phyloP scores from a whole-genome alignment of 2,888 invertebrate species.

The Linhomoeus sp. region DNA sequence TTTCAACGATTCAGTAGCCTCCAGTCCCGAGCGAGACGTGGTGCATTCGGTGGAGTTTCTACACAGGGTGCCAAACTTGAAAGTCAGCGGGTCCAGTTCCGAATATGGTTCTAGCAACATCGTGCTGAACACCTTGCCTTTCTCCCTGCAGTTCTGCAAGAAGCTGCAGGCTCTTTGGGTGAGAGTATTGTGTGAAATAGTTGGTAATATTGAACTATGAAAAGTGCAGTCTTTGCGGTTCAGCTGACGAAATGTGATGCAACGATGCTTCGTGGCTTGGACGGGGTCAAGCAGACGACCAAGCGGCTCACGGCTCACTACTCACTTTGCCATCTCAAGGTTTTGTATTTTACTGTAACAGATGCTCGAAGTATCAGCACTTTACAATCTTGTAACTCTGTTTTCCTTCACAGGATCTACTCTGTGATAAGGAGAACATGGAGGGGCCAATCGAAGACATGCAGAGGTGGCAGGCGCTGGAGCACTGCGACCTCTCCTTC shows the following conservation, averaged over 20 bases:
- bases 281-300: conserved; percentile 41
- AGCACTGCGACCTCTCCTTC: conserved; percentile 51
- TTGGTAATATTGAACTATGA: too few species aligned
- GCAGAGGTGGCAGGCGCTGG: conserved; percentile 29
- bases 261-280: conserved; percentile 23
- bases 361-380: too few species aligned
- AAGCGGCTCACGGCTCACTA: conserved; percentile 44
- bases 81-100: conserved; percentile 45
- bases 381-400: conserved; percentile 12
- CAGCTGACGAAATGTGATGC: conserved; percentile 28
- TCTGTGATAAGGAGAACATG: too few species aligned
- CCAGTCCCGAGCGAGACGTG: conserved; percentile 42
- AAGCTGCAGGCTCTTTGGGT: conserved; percentile 43
- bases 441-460: not conserved
- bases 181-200: conserved; percentile 39
- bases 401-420: too few species aligned
- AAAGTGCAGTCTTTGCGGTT: conserved; percentile 36
- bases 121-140: conserved; percentile 51
- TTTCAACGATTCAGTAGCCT: conserved; percentile 29
- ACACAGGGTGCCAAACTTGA: conserved; percentile 45
- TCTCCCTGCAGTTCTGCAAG: conserved; percentile 66
- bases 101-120: conserved; percentile 63
- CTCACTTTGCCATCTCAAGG: conserved; percentile 36
- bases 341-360: too few species aligned
- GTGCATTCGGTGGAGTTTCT: conserved; percentile 54